phyloP scores from a whole-genome alignment of 1,140 invertebrate species.

The Drosophila albomicans region DNA sequence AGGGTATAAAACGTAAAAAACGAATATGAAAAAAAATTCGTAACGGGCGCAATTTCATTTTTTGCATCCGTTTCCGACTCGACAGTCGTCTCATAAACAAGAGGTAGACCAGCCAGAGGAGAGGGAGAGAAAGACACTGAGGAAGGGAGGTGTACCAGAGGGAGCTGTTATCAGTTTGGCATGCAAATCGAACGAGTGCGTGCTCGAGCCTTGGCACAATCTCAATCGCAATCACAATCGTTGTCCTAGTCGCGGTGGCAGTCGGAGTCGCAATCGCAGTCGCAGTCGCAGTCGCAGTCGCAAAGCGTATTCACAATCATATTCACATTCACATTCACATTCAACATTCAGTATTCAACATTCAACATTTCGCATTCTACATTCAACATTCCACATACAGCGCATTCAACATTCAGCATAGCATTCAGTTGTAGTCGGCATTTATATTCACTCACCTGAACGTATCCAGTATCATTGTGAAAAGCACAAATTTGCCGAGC shows the following conservation, averaged over 20 bases:
- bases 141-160: neutral
- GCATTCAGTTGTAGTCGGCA: neutral
- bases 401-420: constrained; percentile 87
- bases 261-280: neutral
- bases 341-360: constrained; percentile 8
- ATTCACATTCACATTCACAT: constrained; percentile 16
- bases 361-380: constrained; percentile 92
- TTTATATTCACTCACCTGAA: constrained; percentile 90
- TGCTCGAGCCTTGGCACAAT: constrained; percentile 5
- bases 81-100: constrained; percentile 35
- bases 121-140: neutral
- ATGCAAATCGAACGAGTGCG: constrained; percentile 48
- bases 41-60: constrained; percentile 33
- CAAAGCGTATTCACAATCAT: neutral
- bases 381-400: neutral
- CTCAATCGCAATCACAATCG: neutral
- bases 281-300: too few species aligned
- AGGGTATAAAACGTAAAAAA: neutral
- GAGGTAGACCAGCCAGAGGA: neutral
- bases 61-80: constrained; percentile 45
- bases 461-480: constrained; percentile 99
- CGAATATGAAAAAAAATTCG: neutral
- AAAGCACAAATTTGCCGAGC: constrained; percentile 99
- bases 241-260: neutral
- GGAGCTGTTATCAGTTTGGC: constrained; percentile 40